Evolutionary conservation across 2,888 invertebrate genomes (phyloP).

Genomic region (Drosophila pegasa): DNA sequence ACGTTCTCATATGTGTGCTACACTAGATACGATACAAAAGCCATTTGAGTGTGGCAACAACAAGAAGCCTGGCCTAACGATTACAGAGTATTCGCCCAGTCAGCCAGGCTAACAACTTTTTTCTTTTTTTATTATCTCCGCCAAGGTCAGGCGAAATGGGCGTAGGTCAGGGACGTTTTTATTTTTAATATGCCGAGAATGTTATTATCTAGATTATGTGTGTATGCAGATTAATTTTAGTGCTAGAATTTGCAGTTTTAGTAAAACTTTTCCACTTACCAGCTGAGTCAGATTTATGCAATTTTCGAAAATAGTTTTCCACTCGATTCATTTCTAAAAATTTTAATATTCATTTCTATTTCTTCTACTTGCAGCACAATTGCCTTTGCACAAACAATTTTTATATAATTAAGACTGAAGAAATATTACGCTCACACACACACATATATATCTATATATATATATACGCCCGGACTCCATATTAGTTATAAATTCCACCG

Average conservation of each 20-base stretch:
- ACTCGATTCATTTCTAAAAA: neutral
- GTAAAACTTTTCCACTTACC: neutral
- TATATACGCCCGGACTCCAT: neutral
- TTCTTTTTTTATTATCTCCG: slow-evolving; percentile 1
- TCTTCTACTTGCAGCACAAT: slow-evolving; percentile 30
- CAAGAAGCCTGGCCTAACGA: neutral
- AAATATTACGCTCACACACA: slow-evolving; percentile 15
- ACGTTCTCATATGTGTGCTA: neutral
- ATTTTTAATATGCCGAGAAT: slow-evolving; percentile 7
- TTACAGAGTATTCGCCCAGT: slow-evolving; percentile 29
- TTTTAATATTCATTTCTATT: neutral
- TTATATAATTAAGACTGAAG: slow-evolving; percentile 61
- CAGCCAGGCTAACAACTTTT: neutral
- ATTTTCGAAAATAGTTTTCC: neutral
- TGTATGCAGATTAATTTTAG: neutral
- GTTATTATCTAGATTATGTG: neutral
- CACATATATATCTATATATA: neutral
- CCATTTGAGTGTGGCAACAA: neutral
- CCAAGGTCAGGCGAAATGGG: slow-evolving; percentile 38
- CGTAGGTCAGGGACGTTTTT: slow-evolving; percentile 50
- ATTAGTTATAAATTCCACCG: slow-evolving; percentile 45
- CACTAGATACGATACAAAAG: neutral
- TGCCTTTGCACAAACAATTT: slow-evolving; percentile 16
- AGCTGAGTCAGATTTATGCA: neutral
- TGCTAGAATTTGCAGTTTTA: neutral